Conservation (phyloP, 2,113 vertebrate species). For the Petaurus breviceps region DNA sequence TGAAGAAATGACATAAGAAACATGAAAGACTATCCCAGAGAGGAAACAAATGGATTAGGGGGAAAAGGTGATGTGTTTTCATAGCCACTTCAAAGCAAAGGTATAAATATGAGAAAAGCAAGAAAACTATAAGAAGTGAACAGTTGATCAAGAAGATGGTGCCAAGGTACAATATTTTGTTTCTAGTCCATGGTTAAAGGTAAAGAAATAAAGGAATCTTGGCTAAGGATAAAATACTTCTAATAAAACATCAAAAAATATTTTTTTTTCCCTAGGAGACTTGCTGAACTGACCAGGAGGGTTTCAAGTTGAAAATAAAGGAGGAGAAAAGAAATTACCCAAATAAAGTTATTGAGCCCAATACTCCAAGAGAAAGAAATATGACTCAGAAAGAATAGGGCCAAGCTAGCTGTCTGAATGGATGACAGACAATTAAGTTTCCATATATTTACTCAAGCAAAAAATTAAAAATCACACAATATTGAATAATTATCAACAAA, state of each 20-base stretch:
- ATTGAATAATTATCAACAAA: neutral
- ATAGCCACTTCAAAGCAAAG: neutral
- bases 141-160: neutral
- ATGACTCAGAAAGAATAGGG: neutral
- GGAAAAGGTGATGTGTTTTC: neutral
- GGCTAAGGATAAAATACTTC: neutral
- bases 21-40: neutral
- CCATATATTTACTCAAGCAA: neutral
- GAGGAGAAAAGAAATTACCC: neutral
- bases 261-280: neutral
- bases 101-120: neutral
- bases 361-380: neutral
- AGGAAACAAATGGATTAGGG: neutral
- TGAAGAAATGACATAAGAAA: neutral
- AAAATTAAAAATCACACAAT: neutral
- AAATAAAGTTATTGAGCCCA: neutral
- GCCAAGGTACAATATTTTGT: neutral
- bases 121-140: neutral
- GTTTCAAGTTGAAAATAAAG: neutral
- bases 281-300: neutral
- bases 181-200: neutral
- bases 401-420: neutral
- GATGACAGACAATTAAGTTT: neutral
- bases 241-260: neutral
- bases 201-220: neutral